Evolutionary conservation across 2,888 invertebrate species (phyloP).

Genomic region (Xiphydria camelus): DNA sequence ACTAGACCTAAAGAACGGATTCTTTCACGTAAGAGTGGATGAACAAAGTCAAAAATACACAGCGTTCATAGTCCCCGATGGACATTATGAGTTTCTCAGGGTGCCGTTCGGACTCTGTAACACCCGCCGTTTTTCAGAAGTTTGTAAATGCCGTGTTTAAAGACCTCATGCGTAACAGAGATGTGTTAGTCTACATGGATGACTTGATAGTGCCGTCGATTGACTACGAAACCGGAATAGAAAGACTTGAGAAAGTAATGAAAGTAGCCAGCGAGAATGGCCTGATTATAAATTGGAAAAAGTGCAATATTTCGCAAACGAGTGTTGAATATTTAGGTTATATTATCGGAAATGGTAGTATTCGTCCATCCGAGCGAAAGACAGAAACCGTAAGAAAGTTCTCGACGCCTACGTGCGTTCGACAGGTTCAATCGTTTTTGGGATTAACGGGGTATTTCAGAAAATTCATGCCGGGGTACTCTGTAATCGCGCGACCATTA

Average conservation of each 20-base stretch:
- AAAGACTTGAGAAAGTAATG: constrained; percentile 6
- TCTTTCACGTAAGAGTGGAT: constrained; percentile 33
- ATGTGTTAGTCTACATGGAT: constrained; percentile 14
- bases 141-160: constrained; percentile 12
- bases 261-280: constrained; percentile 24
- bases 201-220: constrained; percentile 14
- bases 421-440: constrained; percentile 30
- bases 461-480: constrained; percentile 8
- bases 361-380: constrained; percentile 21
- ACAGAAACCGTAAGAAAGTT: constrained; percentile 21
- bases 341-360: constrained; percentile 14
- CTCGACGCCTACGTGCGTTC: constrained; percentile 26
- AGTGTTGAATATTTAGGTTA: constrained; percentile 27
- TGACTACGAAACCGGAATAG: constrained; percentile 12
- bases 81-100: constrained; percentile 15
- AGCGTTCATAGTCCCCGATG: constrained; percentile 16
- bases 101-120: constrained; percentile 15
- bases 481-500: background rate
- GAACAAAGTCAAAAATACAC: constrained; percentile 17
- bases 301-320: constrained; percentile 24
- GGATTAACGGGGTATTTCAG: constrained; percentile 31
- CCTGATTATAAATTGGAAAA: constrained; percentile 26
- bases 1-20: constrained; percentile 34
- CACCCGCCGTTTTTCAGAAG: constrained; percentile 9
- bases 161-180: constrained; percentile 2